phyloP scores from a whole-genome alignment of 2,888 invertebrate species.

The Acleris cristana region DNA sequence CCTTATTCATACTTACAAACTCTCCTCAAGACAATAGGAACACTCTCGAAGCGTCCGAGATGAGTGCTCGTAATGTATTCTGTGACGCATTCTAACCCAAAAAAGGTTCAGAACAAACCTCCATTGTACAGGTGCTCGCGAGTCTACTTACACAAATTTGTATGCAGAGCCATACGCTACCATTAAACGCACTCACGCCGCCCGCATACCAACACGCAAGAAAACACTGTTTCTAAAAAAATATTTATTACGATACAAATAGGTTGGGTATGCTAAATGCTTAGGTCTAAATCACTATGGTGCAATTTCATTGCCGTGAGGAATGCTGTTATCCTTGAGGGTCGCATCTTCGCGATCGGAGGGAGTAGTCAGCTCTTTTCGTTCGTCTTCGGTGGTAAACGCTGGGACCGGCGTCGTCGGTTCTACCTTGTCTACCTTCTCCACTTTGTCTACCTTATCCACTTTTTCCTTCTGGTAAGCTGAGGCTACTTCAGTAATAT shows the following conservation, averaged over 20 bases:
- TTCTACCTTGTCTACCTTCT: constrained; percentile 11
- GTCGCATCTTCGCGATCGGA: constrained; percentile 61
- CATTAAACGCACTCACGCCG: constrained; percentile 44
- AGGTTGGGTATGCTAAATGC: constrained; percentile 62
- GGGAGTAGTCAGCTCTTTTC: constrained; percentile 65
- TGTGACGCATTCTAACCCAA: constrained; percentile 29
- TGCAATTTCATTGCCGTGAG: constrained; percentile 67
- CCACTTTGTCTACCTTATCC: constrained; percentile 35
- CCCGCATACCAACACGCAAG: constrained; percentile 56
- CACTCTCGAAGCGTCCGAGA: constrained; percentile 11
- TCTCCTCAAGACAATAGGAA: constrained; percentile 16
- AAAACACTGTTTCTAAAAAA: constrained; percentile 63
- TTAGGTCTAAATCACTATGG: constrained; percentile 67
- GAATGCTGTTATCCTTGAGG: constrained; percentile 68
- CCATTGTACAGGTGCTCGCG: constrained; percentile 57
- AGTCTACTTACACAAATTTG: constrained; percentile 23
- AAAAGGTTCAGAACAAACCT: constrained; percentile 34
- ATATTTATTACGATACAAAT: constrained; percentile 77
- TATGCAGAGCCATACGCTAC: constrained; percentile 29
- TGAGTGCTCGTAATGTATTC: constrained; percentile 20
- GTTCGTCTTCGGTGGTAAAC: constrained; percentile 52
- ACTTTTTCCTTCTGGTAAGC: constrained; percentile 52
- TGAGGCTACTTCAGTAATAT: constrained; percentile 62
- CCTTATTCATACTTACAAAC: constrained; percentile 1
- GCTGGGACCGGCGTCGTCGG: constrained; percentile 38